phyloP scores from a whole-genome alignment of 2,797 vertebrate genomes.

The Calcarius lapponicus region DNA sequence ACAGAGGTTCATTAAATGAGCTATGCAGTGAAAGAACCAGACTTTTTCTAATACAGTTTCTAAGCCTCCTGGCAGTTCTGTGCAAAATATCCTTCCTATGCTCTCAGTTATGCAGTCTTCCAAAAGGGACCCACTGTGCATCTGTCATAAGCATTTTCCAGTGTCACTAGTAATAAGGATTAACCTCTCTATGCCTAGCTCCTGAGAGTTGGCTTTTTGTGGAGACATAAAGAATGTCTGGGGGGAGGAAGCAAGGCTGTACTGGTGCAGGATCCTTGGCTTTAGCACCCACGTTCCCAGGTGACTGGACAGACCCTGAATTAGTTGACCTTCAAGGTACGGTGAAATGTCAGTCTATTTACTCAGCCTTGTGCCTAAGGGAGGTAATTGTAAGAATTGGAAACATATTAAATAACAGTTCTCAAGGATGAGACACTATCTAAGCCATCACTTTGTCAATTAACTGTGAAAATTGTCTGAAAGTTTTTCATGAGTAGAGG shows the following conservation, averaged over 20 bases:
- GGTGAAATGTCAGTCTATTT: slow-evolving; percentile 36
- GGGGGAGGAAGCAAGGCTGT: background rate
- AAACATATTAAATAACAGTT: background rate
- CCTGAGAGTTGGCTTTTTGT: slow-evolving; percentile 34
- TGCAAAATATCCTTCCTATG: slow-evolving; percentile 54
- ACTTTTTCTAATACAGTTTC: slow-evolving; percentile 59
- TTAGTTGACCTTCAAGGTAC: slow-evolving; percentile 61
- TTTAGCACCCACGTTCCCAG: slow-evolving; percentile 2
- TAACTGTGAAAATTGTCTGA: slow-evolving; percentile 31
- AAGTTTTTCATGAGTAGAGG: background rate
- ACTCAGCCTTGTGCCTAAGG: slow-evolving; percentile 32
- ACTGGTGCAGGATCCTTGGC: background rate
- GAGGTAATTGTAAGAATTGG: slow-evolving; percentile 4
- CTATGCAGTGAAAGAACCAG: slow-evolving; percentile 19
- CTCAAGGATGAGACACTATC: slow-evolving; percentile 23
- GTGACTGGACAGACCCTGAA: slow-evolving; percentile 22
- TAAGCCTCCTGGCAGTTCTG: slow-evolving; percentile 59
- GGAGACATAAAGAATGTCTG: slow-evolving; percentile 35
- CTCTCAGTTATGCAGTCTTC: slow-evolving; percentile 49
- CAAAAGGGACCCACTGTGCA: slow-evolving; percentile 45
- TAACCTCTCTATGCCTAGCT: slow-evolving; percentile 52
- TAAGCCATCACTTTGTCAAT: slow-evolving; percentile 45
- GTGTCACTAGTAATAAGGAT: slow-evolving; percentile 66
- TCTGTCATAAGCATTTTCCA: slow-evolving; percentile 59
- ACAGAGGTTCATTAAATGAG: slow-evolving; percentile 59